phyloP scores from a whole-genome alignment of 2,888 invertebrate species.

The Thera obeliscata region DNA sequence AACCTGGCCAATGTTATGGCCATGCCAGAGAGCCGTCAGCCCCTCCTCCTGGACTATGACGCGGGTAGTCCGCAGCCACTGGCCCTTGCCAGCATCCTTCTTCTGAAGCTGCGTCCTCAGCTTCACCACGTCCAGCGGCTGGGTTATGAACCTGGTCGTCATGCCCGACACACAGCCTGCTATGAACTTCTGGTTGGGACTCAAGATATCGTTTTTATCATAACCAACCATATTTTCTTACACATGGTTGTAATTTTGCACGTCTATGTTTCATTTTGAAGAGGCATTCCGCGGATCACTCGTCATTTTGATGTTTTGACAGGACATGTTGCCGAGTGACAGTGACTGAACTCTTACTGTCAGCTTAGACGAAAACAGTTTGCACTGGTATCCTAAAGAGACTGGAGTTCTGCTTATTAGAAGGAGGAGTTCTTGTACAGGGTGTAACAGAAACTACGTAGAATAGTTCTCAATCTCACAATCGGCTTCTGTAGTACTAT shows the following conservation, averaged over 20 bases:
- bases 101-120: conserved; percentile 96
- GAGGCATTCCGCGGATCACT: conserved; percentile 1
- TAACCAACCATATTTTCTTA: conserved; percentile 68
- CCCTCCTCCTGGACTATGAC: conserved; percentile 93
- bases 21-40: conserved; percentile 95
- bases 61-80: conserved; percentile 86
- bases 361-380: background rate
- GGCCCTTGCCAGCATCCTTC: conserved; percentile 66
- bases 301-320: background rate
- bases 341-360: background rate
- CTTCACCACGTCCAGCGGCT: conserved; percentile 98
- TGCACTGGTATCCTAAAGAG: background rate
- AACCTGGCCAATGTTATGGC: conserved; percentile 95
- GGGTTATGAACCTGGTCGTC: conserved; percentile 63
- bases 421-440: too few relatives aligned
- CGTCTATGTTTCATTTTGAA: conserved; percentile 20
- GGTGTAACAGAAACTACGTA: too few relatives aligned
- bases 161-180: conserved; percentile 67
- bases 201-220: conserved; percentile 58
- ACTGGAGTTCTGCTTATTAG: background rate
- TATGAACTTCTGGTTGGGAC: conserved; percentile 61
- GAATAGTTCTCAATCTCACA: too few relatives aligned
- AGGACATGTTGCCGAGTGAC: background rate
- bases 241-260: conserved; percentile 33
- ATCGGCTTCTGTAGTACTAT: too few relatives aligned